Evolutionary conservation across 2,797 vertebrate species (phyloP), one percentile per base, ranked within the genome.

Genomic region (Atherinosoma microstoma): DNA sequence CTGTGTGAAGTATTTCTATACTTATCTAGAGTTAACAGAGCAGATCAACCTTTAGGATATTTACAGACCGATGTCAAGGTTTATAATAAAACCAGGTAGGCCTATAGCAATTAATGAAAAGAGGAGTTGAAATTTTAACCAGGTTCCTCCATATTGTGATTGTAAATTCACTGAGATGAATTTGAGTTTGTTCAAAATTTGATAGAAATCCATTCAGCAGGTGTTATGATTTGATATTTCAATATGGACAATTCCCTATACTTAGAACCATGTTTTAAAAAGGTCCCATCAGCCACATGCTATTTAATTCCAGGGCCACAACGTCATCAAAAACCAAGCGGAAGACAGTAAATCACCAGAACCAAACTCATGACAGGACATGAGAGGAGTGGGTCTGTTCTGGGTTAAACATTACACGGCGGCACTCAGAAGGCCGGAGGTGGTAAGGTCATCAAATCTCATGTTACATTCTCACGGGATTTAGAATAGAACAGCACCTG

Each of bases 401-500:
- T 18, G 30, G 78, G 84, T 82, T 79, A 84, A 76, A 61, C 9
- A 9, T 89, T 89, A 84, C 88, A 74, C 13, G 51, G 67, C 56
- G 69, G 42, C 74, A 85, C 80, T 64, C 58, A 3, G 56, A 59
- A 61, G 75, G 63, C 7, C 6, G 45, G 66, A 75, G 75, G 82
- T 78, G 75, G 42, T 36, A 71, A 84, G 82, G 90, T 91, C 73
- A 47, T 71, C 45, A 35, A 3, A 61, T 80, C 84, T 93, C 86
- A 56, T 6, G 3, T 91, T 89, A 73, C 82, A 4, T 89, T 90
- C 83, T 83, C 84, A 83, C 71, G 24, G 78, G 83, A 85, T 77
- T 80, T 58, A 80, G 54, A 72, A 69, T 80, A 54, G 67, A 67
- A 58, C 36, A 80, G 77, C 88, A 92, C 85, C 86, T 90, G 90